These are phyloP conservation scores for Hesperia comma DNA, from an alignment of 2,888 invertebrate species.

Conservation along the genomic window DNA sequence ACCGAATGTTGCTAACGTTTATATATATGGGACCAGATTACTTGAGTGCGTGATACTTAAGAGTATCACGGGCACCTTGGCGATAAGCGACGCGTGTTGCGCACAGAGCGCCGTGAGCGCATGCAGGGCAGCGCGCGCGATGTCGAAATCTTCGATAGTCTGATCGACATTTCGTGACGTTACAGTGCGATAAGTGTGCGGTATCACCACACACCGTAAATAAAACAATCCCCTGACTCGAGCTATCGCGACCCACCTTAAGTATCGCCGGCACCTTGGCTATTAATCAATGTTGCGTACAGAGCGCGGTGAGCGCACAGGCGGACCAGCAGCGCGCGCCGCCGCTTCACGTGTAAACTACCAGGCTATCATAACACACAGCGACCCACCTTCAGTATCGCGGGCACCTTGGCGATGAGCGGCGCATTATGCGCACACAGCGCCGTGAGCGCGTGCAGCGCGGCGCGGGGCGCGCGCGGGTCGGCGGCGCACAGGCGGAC, in stretches of 20 bases:
- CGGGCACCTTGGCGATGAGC: constrained; percentile 94
- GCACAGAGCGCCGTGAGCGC: constrained; percentile 97
- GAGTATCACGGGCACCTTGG: constrained; percentile 94
- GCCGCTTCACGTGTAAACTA: constrained; percentile 90
- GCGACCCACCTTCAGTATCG: constrained; percentile 79
- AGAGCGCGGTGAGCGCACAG: constrained; percentile 90
- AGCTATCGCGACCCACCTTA: no score
- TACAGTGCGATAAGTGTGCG: no score
- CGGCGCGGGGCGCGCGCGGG: constrained; percentile 93
- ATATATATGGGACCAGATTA: no score
- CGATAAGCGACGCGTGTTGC: constrained; percentile 90
- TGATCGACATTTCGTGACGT: no score
- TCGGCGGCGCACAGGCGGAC: constrained; percentile 92
- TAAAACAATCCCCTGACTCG: no score
- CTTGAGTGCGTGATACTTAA: no score
- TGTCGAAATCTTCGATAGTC: no score
- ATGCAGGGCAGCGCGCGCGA: constrained; percentile 95
- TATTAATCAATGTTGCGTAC: no score
- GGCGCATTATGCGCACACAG: constrained; percentile 91
- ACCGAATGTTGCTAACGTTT: no score
- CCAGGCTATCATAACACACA: no score
- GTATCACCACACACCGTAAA: no score
- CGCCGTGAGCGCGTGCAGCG: constrained; percentile 97
- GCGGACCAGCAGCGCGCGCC: constrained; percentile 91
- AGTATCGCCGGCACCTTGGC: constrained; percentile 87